These are phyloP conservation scores for Cossypha polioptera DNA, from an alignment of 2,797 vertebrate genomes.

Conservation along the genomic window DNA sequence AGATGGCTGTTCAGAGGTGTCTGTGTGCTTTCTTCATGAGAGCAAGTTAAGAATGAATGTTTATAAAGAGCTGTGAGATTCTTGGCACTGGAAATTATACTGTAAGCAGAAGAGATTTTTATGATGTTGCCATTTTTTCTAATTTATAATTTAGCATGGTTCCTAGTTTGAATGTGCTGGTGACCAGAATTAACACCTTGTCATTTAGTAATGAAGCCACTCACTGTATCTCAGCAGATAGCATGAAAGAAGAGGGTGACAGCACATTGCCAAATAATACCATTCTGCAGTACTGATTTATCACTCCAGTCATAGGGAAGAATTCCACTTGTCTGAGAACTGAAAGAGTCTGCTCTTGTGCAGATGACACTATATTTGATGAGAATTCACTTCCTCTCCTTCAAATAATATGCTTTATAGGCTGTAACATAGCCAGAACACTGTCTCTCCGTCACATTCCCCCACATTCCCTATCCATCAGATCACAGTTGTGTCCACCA, in stretches of 20 bases:
- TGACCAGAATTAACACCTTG: not conserved
- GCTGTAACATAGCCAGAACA: not conserved
- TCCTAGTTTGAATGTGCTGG: not conserved
- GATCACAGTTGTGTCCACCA: not conserved
- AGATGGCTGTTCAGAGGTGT: not conserved
- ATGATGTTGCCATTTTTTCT: not conserved
- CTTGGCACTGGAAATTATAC: slow-evolving; percentile 7
- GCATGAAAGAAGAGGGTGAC: not conserved
- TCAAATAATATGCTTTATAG: not conserved
- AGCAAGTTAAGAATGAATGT: not conserved
- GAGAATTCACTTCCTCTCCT: not conserved
- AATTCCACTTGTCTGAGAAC: not conserved
- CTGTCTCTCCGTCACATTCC: not conserved
- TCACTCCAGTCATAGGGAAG: not conserved
- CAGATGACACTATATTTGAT: not conserved
- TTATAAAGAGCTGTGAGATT: not conserved
- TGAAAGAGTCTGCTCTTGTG: not conserved
- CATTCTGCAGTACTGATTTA: not conserved
- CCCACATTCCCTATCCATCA: not conserved
- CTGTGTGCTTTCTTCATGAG: not conserved
- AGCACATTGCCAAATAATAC: not conserved
- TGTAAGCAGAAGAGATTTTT: slow-evolving; percentile 17
- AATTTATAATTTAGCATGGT: not conserved
- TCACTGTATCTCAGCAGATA: not conserved
- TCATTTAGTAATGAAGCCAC: not conserved